phyloP scores from a whole-genome alignment of 2,113 vertebrate species.

The Oophaga pumilio region DNA sequence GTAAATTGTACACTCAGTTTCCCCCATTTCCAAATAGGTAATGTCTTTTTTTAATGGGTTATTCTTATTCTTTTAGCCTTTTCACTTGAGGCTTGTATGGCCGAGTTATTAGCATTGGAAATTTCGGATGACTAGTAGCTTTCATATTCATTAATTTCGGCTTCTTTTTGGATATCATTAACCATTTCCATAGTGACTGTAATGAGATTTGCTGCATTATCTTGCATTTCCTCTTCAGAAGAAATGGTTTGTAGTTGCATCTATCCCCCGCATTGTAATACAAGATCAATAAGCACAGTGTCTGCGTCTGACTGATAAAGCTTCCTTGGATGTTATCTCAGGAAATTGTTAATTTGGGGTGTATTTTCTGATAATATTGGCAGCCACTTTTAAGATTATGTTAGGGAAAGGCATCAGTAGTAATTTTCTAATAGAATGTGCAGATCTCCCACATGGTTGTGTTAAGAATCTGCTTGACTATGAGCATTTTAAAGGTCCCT shows the following conservation, averaged over 20 bases:
- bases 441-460: background rate
- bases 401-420: background rate
- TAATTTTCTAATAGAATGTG: background rate
- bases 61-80: background rate
- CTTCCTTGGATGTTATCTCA: background rate
- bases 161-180: conserved; percentile 9
- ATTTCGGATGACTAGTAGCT: background rate
- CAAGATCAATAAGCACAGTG: background rate
- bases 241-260: background rate
- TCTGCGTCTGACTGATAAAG: background rate
- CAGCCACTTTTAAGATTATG: background rate
- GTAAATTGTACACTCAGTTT: background rate
- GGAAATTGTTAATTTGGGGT: background rate
- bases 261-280: background rate
- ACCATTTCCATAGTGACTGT: conserved; percentile 15
- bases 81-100: background rate
- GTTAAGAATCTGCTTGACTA: background rate
- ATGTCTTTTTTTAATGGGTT: conserved; percentile 20
- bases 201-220: background rate
- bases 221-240: background rate
- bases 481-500: background rate
- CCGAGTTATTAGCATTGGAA: conserved; percentile 15
- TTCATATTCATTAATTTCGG: conserved; percentile 20
- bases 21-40: background rate
- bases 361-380: background rate